Conservation (phyloP, 1,140 invertebrate genomes). For the Drosophila lowei region DNA sequence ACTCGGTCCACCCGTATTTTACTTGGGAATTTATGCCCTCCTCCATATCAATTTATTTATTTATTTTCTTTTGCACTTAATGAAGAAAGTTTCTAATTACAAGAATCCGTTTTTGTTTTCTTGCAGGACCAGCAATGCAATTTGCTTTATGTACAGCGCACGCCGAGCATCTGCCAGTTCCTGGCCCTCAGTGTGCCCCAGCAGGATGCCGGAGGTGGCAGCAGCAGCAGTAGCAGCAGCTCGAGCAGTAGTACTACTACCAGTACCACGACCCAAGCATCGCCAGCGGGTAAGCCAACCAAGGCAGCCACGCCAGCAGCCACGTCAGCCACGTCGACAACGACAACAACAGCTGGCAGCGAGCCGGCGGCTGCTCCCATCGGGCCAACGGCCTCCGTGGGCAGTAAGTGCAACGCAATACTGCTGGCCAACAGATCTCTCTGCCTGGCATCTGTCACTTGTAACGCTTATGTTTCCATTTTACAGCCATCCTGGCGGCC, state of each 20-base stretch:
- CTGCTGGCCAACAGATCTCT: constrained; percentile 25
- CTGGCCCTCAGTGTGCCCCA: constrained; percentile 52
- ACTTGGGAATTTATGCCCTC: constrained; percentile 63
- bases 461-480: constrained; percentile 14
- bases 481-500: constrained; percentile 68
- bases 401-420: constrained; percentile 67
- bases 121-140: constrained; percentile 70
- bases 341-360: constrained; percentile 34
- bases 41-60: constrained; percentile 74
- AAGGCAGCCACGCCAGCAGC: constrained; percentile 29
- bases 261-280: constrained; percentile 25
- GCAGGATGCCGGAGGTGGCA: constrained; percentile 20
- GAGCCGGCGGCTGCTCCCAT: constrained; percentile 56
- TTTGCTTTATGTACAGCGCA: constrained; percentile 73
- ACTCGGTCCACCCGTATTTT: constrained; percentile 26
- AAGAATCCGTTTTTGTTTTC: constrained; percentile 28
- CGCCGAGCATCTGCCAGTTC: constrained; percentile 77
- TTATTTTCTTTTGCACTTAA: constrained; percentile 73
- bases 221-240: constrained; percentile 4
- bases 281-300: constrained; percentile 63
- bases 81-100: constrained; percentile 79
- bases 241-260: constrained; percentile 11
- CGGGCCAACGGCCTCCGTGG: constrained; percentile 71
- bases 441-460: constrained; percentile 4
- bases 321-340: constrained; percentile 24